These are phyloP conservation scores for Apeltes quadracus DNA, from an alignment of 2,113 vertebrate species.

Conservation along the genomic window DNA sequence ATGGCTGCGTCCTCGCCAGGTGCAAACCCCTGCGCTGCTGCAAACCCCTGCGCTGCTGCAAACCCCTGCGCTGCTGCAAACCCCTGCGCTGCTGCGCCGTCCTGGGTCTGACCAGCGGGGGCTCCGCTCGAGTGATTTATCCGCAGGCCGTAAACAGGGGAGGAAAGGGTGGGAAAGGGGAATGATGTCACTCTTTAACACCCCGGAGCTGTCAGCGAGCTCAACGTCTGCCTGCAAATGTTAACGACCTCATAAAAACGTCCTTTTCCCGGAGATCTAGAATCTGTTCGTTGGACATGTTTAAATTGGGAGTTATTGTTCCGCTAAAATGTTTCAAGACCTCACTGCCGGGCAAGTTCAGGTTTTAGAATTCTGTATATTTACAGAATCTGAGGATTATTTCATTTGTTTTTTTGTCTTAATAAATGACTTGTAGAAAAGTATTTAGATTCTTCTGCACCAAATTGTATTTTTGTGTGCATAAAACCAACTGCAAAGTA, in stretches of 20 bases:
- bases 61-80: too few species aligned
- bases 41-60: too few species aligned
- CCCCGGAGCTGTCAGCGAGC: not conserved
- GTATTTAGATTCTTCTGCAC: not conserved
- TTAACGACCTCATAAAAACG: not conserved
- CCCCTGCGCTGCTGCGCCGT: too few species aligned
- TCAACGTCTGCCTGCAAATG: not conserved
- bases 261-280: not conserved
- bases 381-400: too few species aligned
- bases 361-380: not conserved
- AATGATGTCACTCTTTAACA: not conserved
- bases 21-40: too few species aligned
- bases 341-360: not conserved
- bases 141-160: slow-evolving; percentile 1
- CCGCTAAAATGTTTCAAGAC: not conserved
- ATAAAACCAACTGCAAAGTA: not conserved
- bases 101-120: not conserved
- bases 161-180: too few species aligned
- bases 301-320: not conserved
- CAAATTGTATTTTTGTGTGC: not conserved
- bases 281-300: not conserved
- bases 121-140: not conserved
- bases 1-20: slow-evolving; percentile 50
- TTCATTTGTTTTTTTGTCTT: too few species aligned
- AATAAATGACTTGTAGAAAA: too few species aligned